Conservation (phyloP, 2,797 vertebrate genomes). For the Periophthalmus magnuspinnatus region DNA sequence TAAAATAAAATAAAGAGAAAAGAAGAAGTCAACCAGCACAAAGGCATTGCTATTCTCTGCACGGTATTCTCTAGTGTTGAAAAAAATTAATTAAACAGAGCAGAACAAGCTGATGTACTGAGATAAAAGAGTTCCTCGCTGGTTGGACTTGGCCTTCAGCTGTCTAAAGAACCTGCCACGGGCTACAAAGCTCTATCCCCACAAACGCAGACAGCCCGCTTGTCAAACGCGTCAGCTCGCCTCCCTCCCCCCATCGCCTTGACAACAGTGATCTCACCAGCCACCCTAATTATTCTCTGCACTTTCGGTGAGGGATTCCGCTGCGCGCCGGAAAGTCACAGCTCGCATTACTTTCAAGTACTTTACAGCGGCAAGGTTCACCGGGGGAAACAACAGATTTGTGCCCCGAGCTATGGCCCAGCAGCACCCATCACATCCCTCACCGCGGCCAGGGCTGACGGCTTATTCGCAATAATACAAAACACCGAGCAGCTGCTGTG, state of each 20-base stretch:
- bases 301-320: conserved; percentile 44
- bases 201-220: conserved; percentile 43
- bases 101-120: conserved; percentile 19
- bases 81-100: conserved; percentile 30
- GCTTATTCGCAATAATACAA: conserved; percentile 36
- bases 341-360: conserved; percentile 51
- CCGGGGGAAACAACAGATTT: conserved; percentile 51
- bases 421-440: conserved; percentile 42
- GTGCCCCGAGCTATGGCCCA: conserved; percentile 35
- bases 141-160: conserved; percentile 42
- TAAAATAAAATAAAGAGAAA: too few relatives aligned
- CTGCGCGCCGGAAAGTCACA: conserved; percentile 25
- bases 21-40: not conserved
- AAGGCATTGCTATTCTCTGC: not conserved
- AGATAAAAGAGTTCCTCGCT: conserved; percentile 37
- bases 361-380: conserved; percentile 28
- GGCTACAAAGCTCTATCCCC: conserved; percentile 48
- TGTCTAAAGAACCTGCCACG: conserved; percentile 38
- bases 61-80: conserved; percentile 12
- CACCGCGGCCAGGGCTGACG: conserved; percentile 46
- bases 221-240: conserved; percentile 53
- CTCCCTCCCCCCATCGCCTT: conserved; percentile 19
- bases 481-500: conserved; percentile 28
- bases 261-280: conserved; percentile 49
- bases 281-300: conserved; percentile 53